phyloP scores from a whole-genome alignment of 2,797 vertebrate species.

The Falco berigora region DNA sequence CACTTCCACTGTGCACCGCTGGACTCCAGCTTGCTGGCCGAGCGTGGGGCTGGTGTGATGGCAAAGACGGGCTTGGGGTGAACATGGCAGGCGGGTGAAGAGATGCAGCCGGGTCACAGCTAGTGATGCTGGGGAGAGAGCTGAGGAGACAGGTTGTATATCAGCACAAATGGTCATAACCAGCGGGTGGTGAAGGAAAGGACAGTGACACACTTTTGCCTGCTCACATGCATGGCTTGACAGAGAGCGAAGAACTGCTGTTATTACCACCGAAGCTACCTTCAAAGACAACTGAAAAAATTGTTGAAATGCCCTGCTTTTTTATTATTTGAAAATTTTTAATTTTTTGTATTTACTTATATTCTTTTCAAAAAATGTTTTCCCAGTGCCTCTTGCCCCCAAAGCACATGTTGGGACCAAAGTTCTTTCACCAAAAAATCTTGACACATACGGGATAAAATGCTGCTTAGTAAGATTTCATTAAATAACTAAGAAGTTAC shows the following conservation, averaged over 20 bases:
- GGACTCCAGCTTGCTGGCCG: neutral
- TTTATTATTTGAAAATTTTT: no score
- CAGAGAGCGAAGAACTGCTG: neutral
- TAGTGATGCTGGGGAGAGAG: neutral
- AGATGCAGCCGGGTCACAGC: neutral
- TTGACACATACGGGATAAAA: neutral
- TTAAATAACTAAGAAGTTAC: conserved; percentile 8
- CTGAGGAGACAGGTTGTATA: rapidly evolving
- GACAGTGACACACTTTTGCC: neutral
- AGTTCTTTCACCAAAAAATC: neutral
- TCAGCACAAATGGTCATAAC: no score
- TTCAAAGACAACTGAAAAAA: neutral
- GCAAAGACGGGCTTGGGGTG: neutral
- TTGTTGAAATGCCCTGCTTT: neutral
- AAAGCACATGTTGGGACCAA: neutral
- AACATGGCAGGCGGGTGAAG: rapidly evolving
- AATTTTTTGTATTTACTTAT: no score
- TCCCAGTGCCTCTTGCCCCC: neutral
- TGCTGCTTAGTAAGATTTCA: neutral
- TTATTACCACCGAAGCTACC: neutral
- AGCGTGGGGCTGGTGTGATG: neutral
- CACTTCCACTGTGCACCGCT: rapidly evolving
- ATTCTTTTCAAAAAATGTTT: neutral
- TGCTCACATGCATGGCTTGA: neutral
- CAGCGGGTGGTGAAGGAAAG: neutral